phyloP scores from a whole-genome alignment of 2,888 invertebrate genomes.

The Fragum sueziense region DNA sequence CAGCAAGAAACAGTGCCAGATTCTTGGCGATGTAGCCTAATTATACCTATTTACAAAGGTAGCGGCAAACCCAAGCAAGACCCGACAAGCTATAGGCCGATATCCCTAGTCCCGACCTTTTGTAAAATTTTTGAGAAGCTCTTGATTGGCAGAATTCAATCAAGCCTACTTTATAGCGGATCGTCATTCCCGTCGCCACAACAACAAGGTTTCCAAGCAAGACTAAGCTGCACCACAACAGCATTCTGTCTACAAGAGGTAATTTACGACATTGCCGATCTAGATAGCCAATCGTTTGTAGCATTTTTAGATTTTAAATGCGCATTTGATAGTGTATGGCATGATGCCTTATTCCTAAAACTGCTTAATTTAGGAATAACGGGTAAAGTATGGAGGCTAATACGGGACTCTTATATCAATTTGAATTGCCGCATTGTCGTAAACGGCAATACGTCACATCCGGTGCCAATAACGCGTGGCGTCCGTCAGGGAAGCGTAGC shows the following conservation, averaged over 20 bases:
- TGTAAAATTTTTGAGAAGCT: slow-evolving; percentile 40
- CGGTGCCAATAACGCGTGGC: neutral
- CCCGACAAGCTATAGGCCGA: slow-evolving; percentile 35
- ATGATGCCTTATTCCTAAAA: slow-evolving; percentile 5
- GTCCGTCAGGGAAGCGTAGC: slow-evolving; percentile 20
- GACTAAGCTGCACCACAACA: slow-evolving; percentile 19
- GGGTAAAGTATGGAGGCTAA: neutral
- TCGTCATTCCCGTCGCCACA: slow-evolving; percentile 26
- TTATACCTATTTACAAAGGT: slow-evolving; percentile 40
- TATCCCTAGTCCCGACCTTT: slow-evolving; percentile 28
- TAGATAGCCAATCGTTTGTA: slow-evolving; percentile 1
- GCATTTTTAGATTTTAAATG: slow-evolving; percentile 10
- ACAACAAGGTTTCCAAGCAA: slow-evolving; percentile 41
- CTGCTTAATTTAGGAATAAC: neutral
- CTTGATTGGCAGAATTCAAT: slow-evolving; percentile 10
- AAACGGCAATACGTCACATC: neutral
- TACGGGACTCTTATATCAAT: neutral
- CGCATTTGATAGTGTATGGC: slow-evolving; percentile 15
- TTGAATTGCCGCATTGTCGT: neutral
- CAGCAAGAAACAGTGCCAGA: slow-evolving; percentile 16
- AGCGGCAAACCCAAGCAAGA: slow-evolving; percentile 27
- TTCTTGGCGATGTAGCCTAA: slow-evolving; percentile 27
- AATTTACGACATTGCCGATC: neutral
- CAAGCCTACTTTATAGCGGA: neutral
- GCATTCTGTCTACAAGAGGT: slow-evolving; percentile 13